Percentiles rank a stretch among this genome's conserved stretches.
phyloP scores from a whole-genome alignment of 1,140 invertebrate species.

The Microvelia longipes region DNA sequence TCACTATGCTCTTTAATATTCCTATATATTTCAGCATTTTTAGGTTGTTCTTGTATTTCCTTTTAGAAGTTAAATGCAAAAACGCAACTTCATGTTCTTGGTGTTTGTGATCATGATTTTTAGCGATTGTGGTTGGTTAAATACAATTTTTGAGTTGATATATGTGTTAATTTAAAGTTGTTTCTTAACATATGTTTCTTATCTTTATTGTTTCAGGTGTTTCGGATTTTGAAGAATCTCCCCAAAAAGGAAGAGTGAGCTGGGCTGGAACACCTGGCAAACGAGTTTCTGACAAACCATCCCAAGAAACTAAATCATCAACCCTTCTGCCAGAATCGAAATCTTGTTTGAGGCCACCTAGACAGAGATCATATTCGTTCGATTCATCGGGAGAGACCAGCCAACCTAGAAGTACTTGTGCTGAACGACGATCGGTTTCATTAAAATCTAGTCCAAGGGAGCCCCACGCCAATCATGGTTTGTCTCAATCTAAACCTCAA shows the following conservation, averaged over 20 bases:
- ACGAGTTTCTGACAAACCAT: not conserved
- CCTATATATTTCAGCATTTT: too few species aligned
- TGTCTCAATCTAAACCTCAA: constrained; percentile 20
- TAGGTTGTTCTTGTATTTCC: too few species aligned
- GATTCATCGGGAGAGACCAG: not conserved
- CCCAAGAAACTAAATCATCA: not conserved
- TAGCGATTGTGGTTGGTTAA: too few species aligned
- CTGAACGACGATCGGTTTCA: constrained; percentile 26
- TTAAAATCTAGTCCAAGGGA: constrained; percentile 6
- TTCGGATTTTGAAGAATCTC: not conserved
- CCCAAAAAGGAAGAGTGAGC: not conserved
- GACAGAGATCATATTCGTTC: not conserved
- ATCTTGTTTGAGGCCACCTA: not conserved
- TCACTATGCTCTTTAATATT: too few species aligned
- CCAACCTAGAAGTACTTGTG: constrained; percentile 11
- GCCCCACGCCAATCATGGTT: constrained; percentile 11
- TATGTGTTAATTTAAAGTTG: too few species aligned
- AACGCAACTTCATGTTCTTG: too few species aligned
- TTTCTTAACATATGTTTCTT: too few species aligned
- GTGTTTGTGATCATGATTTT: too few species aligned
- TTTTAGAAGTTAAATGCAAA: too few species aligned
- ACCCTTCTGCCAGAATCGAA: not conserved
- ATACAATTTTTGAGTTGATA: too few species aligned
- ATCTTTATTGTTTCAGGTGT: not conserved
- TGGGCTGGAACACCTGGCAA: not conserved